Evolutionary conservation across 2,797 vertebrate genomes (phyloP), one percentile per base, ranked within the genome.

Genomic region (Danionella dracula): DNA sequence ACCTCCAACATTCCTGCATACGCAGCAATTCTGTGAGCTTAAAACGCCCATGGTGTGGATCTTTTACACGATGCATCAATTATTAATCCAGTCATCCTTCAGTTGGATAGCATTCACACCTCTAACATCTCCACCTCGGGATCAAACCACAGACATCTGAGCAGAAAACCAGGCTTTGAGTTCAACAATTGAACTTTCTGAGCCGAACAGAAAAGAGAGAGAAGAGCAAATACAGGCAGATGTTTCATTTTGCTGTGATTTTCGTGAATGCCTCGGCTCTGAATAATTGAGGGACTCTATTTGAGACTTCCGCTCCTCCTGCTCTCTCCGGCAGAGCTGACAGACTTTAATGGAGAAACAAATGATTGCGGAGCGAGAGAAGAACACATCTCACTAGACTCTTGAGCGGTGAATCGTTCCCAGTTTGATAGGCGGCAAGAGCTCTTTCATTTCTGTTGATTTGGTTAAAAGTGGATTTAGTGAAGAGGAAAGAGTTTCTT

Each of bases 301-400:
- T 83, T 71, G 61, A 73, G 82, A 76, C 54, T 57, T 72, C 79
- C 61, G 70, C 61, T 74, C 31, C 68, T 65, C 58, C 68, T 35
- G 66, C 48, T 68, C 71, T 77, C 75, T 76, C 75, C 65, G 73
- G 46, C 78, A 69, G 71, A 69, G 68, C 78, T 75, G 68, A 37
- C 56, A 9, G 66, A 10, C 72, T 76, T 73, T 81, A 82, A 82
- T 76, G 60, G 68, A 79, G 80, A 81, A 81, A 82, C 78, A 82
- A 86, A 83, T 79, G 85, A 78, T 40, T 45, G 70, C 73, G 72
- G 58, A 32, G 58, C 67, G 66, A 73, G 74, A 78, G 74, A 69
- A 71, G 44, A 42, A 50, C 6, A 11, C 72, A 20, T 67, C 50
- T 65, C 58, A 50, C 46, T 38, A 20, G 59, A 44, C 57, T 44